Evolutionary conservation across 2,888 invertebrate species (phyloP).

Genomic region (Luperina nickerlii): DNA sequence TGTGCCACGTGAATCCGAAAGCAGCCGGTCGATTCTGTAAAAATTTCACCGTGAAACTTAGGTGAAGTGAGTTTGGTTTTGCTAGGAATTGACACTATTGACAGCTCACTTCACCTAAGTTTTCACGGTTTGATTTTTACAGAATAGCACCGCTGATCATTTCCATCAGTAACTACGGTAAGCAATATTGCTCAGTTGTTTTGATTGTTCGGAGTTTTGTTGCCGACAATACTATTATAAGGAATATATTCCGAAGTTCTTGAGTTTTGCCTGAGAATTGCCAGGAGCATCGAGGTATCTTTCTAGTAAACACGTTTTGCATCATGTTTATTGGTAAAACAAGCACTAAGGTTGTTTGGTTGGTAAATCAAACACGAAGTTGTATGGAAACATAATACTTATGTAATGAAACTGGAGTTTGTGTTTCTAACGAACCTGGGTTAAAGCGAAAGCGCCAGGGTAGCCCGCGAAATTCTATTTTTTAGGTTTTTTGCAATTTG

Average conservation of each 20-base stretch:
- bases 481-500: too few species aligned
- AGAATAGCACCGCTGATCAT: not conserved
- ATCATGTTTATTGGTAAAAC: conserved; percentile 12
- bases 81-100: too few species aligned
- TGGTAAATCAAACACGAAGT: not conserved
- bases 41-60: too few species aligned
- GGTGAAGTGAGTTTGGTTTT: too few species aligned
- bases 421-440: not conserved
- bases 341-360: not conserved
- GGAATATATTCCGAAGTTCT: conserved; percentile 49
- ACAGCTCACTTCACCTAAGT: too few species aligned
- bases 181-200: too few species aligned
- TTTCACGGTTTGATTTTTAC: too few species aligned
- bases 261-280: conserved; percentile 22
- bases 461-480: too few species aligned
- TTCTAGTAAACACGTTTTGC: conserved; percentile 17
- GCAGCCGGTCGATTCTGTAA: too few species aligned
- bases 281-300: conserved; percentile 20
- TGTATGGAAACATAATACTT: conserved; percentile 14
- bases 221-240: not conserved
- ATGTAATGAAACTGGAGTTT: conserved; percentile 1
- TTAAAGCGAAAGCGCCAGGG: too few species aligned
- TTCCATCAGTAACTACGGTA: not conserved
- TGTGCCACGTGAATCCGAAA: not conserved
- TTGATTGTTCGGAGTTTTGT: conserved; percentile 7